Evolutionary conservation across 2,113 vertebrate genomes (phyloP), one percentile per base, ranked within the genome.

Genomic region (Excalfactoria chinensis): DNA sequence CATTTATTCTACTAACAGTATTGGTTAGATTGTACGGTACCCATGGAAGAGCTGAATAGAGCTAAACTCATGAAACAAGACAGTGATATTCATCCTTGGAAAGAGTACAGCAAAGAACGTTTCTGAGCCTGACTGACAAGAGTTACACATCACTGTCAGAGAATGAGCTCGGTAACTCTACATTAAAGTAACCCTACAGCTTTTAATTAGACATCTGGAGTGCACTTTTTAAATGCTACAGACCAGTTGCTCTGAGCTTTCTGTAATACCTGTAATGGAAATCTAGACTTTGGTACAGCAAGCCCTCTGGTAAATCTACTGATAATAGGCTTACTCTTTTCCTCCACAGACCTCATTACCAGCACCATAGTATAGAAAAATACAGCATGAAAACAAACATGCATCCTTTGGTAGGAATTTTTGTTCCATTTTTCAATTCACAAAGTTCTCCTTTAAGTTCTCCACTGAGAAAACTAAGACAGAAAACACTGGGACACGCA

Each of bases 271-370:
- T 0, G 0, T 69, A 80, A 15, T 56, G 60, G 72, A 91, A 94
- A 93, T 68, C 56, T 89, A 96, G 90, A 95, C 75, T 46, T 32
- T 51, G 64, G 68, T 48, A 26, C 1, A 67, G 72, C 41, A 73
- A 73, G 64, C 49, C 14, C 32, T 67, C 71, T 41, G 58, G 87
- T 79, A 89, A 89, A 94, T 91, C 82, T 91, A 80, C 68, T 30
- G 68, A 16, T 95, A 95, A 93, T 48, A 95, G 51, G 85, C 82
- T 95, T 95, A 95, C 63, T 88, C 60, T 85, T 74, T 55, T n/a
- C 78, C 74, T 73, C 71, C 68, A 73, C 34, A 86, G 75, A 72
- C 41, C 69, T 83, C 72, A 67, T 22, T 19, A 67, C 34, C 28
- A 83, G 46, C 51, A 87, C 20, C 62, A 28, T 2, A 20, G 59